phyloP scores from a whole-genome alignment of 2,888 invertebrate species.

The Pandemis cinnamomeana region DNA sequence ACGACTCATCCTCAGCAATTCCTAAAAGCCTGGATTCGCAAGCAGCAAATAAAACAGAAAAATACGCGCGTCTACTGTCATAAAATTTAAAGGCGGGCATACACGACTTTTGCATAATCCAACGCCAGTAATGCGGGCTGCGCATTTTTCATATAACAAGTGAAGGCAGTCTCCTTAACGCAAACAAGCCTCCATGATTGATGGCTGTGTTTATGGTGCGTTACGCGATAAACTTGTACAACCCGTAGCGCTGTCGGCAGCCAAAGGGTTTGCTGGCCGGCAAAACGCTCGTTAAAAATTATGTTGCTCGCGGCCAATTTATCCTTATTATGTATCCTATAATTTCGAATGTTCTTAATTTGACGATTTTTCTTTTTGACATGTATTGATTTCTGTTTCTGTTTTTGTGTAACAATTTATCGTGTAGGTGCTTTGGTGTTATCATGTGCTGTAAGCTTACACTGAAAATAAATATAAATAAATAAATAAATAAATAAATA shows the following conservation, averaged over 20 bases:
- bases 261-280: conserved; percentile 14
- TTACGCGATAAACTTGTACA: conserved; percentile 39
- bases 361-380: no score
- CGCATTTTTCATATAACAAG: conserved; percentile 39
- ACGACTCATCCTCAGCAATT: neutral
- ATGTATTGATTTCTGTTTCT: no score
- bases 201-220: conserved; percentile 39
- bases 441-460: no score
- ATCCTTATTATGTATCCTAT: no score
- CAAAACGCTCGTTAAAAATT: neutral
- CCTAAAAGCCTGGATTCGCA: conserved; percentile 16
- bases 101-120: conserved; percentile 42
- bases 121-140: conserved; percentile 24
- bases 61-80: conserved; percentile 27
- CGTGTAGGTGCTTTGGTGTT: no score
- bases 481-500: no score
- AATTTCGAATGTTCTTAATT: no score
- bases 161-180: conserved; percentile 33
- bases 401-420: no score
- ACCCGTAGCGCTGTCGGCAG: conserved; percentile 2
- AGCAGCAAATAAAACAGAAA: conserved; percentile 33
- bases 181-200: conserved; percentile 39
- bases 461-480: no score
- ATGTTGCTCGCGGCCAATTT: neutral
- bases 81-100: conserved; percentile 39